Conservation (phyloP, 2,113 vertebrate genomes). For the Notarius quadriscutis region DNA sequence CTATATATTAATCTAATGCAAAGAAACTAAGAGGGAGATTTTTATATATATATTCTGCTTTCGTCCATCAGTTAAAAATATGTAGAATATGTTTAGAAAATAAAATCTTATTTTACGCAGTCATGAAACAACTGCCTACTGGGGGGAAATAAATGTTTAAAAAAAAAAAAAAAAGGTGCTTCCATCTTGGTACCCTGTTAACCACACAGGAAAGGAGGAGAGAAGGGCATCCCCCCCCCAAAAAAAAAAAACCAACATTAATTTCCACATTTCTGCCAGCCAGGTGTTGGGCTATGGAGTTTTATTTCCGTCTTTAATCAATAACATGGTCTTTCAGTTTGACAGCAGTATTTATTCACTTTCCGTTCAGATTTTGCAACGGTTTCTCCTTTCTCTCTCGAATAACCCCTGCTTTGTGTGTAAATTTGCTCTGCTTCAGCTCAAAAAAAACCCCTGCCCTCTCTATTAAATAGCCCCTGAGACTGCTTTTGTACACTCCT, state of each 20-base stretch:
- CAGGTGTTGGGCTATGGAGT: too few species aligned
- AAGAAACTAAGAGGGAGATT: not conserved
- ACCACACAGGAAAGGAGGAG: not conserved
- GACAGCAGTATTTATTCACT: too few species aligned
- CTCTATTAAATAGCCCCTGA: too few species aligned
- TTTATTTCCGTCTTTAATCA: too few species aligned
- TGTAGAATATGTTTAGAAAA: not conserved
- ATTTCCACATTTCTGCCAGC: not conserved
- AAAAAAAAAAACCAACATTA: not conserved
- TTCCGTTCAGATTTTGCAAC: too few species aligned
- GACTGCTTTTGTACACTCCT: too few species aligned
- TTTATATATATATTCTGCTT: not conserved
- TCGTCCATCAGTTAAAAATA: not conserved
- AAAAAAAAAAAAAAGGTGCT: not conserved
- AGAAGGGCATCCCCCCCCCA: not conserved
- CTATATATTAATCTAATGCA: not conserved
- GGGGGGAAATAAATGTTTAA: too few species aligned
- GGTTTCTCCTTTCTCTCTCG: too few species aligned
- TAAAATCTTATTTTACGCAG: not conserved
- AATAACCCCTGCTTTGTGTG: too few species aligned
- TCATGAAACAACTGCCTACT: not conserved
- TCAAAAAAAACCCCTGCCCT: too few species aligned
- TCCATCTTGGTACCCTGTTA: not conserved
- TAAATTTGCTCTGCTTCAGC: too few species aligned
- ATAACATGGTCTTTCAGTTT: too few species aligned